Evolutionary conservation across 1,140 invertebrate species (phyloP).

Genomic region (Zaprionus davidi): DNA sequence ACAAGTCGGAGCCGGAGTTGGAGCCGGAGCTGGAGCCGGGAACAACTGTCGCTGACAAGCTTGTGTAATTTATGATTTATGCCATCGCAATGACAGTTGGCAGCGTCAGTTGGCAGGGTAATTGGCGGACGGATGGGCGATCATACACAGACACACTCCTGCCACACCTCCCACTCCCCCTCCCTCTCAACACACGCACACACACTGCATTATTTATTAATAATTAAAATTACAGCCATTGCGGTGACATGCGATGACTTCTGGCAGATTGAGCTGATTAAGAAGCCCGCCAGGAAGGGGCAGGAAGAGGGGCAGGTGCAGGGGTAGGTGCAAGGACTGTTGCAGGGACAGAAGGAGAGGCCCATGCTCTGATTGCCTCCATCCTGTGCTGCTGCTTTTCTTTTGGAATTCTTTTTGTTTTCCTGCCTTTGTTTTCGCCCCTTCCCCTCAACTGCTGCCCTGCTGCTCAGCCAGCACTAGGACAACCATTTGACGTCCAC

Average conservation of each 20-base stretch:
- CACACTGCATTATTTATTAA: slow-evolving; percentile 32
- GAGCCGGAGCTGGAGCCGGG: not conserved
- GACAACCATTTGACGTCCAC: slow-evolving; percentile 6
- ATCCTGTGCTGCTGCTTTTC: not conserved
- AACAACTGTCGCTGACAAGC: slow-evolving; percentile 67
- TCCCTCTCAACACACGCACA: not conserved
- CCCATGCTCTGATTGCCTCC: not conserved
- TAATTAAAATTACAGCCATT: slow-evolving; percentile 34
- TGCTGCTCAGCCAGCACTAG: not conserved
- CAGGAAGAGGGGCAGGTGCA: too few relatives aligned
- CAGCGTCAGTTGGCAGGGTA: slow-evolving; percentile 40
- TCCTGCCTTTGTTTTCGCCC: not conserved
- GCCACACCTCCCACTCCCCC: slow-evolving; percentile 8
- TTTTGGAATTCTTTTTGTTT: not conserved
- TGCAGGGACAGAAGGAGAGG: too few relatives aligned
- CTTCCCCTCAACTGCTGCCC: not conserved
- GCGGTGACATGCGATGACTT: slow-evolving; percentile 21
- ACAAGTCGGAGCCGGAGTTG: not conserved
- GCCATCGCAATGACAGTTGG: slow-evolving; percentile 62
- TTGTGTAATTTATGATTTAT: slow-evolving; percentile 74
- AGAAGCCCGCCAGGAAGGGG: not conserved
- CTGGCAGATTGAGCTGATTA: not conserved
- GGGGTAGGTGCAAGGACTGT: too few relatives aligned
- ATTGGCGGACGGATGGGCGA: slow-evolving; percentile 34
- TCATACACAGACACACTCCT: not conserved